These are phyloP conservation scores for Rutpela maculata DNA, from an alignment of 2,888 invertebrate genomes.

Conservation along the genomic window DNA sequence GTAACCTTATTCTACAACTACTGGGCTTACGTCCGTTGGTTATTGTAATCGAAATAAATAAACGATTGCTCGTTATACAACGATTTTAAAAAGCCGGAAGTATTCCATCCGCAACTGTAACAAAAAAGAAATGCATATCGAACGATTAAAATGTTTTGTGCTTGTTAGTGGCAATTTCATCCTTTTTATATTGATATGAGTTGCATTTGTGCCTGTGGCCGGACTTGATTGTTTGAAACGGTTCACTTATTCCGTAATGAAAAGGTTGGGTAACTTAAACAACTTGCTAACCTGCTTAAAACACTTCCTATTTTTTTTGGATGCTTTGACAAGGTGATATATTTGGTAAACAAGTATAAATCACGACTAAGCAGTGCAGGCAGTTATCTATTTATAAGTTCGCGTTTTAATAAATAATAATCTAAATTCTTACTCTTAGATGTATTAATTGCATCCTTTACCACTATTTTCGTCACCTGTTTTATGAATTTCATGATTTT, in stretches of 20 bases:
- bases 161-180: background rate
- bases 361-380: background rate
- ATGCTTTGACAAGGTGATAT: background rate
- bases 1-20: too few species aligned
- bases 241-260: background rate
- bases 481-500: too few species aligned
- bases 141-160: constrained; percentile 8
- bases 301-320: background rate
- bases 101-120: constrained; percentile 35
- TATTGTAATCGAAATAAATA: too few species aligned
- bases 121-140: constrained; percentile 1
- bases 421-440: too few species aligned
- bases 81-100: constrained; percentile 36
- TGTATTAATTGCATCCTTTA: too few species aligned
- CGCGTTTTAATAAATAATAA: too few species aligned
- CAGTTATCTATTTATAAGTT: too few species aligned
- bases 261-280: background rate
- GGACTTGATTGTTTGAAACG: background rate
- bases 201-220: background rate
- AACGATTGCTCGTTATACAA: background rate
- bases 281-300: background rate
- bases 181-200: background rate
- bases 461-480: too few species aligned
- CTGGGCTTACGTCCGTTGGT: too few species aligned
- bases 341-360: background rate